A percentile compares a stretch with the other conserved stretches of the same genome.
Conservation (phyloP, 2,797 vertebrate species). For the Todus mexicanus region DNA sequence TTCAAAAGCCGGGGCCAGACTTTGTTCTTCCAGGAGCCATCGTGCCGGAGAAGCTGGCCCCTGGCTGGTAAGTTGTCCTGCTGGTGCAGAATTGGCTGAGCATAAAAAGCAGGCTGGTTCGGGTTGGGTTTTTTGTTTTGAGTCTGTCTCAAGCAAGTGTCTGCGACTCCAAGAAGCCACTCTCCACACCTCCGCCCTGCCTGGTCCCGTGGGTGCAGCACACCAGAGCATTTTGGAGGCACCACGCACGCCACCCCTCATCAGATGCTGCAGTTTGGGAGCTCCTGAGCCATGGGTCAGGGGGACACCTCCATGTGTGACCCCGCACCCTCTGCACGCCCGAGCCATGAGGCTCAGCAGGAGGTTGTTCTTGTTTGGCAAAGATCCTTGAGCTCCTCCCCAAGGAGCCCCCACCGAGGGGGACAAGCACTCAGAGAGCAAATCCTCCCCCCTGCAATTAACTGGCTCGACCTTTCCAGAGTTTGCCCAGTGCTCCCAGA, state of each 20-base stretch:
- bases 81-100: neutral
- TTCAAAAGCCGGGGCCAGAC: neutral
- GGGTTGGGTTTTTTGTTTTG: neutral
- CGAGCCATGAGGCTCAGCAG: neutral
- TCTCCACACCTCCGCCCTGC: neutral
- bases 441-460: neutral
- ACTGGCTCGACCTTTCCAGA: neutral
- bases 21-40: neutral
- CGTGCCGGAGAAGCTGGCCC: neutral
- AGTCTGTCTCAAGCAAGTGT: neutral
- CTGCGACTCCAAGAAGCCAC: neutral
- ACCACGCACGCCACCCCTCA: neutral
- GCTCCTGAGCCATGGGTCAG: fast-evolving
- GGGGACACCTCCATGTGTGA: neutral
- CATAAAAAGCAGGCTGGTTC: neutral
- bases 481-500: neutral
- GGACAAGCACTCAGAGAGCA: neutral
- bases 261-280: neutral
- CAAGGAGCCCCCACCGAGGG: neutral
- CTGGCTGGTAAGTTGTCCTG: neutral
- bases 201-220: neutral
- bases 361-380: neutral
- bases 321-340: neutral
- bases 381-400: neutral
- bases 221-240: fast-evolving